Evolutionary conservation across 1,140 invertebrate species (phyloP).

Genomic region (Apis florea): DNA sequence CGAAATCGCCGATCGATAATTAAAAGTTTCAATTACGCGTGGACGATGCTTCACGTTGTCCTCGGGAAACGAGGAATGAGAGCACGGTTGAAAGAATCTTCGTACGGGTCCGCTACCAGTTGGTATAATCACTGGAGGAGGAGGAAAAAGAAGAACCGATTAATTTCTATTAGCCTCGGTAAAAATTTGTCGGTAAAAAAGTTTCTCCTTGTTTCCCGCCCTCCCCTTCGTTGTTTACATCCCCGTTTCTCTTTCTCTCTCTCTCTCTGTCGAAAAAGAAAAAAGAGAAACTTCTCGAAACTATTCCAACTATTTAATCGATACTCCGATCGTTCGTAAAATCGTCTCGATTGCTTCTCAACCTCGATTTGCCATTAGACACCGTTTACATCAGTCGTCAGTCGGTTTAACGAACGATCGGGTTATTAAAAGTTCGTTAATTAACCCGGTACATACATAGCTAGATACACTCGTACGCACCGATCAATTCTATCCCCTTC

Average conservation of each 20-base stretch:
- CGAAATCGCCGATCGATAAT: slow-evolving; percentile 67
- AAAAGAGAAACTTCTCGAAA: background rate
- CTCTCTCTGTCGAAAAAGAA: no score
- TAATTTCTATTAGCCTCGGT: background rate
- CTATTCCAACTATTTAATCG: no score
- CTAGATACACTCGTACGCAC: no score
- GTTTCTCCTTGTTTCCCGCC: background rate
- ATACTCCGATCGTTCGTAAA: background rate
- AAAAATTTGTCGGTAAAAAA: slow-evolving; percentile 8
- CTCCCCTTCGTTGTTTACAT: background rate
- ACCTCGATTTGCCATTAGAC: no score
- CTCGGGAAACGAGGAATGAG: background rate
- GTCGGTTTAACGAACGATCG: background rate
- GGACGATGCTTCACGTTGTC: slow-evolving; percentile 30
- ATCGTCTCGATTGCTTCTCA: background rate
- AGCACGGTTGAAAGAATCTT: no score
- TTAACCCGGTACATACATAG: background rate
- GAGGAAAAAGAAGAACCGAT: background rate
- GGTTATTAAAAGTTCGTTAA: slow-evolving; percentile 44
- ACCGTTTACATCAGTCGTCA: background rate
- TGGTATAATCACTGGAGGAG: background rate
- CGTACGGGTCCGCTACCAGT: no score
- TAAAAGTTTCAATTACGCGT: slow-evolving; percentile 70
- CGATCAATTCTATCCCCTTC: background rate
- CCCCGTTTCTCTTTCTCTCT: background rate